phyloP scores from a whole-genome alignment of 2,113 vertebrate genomes.

The Vulpes vulpes region DNA sequence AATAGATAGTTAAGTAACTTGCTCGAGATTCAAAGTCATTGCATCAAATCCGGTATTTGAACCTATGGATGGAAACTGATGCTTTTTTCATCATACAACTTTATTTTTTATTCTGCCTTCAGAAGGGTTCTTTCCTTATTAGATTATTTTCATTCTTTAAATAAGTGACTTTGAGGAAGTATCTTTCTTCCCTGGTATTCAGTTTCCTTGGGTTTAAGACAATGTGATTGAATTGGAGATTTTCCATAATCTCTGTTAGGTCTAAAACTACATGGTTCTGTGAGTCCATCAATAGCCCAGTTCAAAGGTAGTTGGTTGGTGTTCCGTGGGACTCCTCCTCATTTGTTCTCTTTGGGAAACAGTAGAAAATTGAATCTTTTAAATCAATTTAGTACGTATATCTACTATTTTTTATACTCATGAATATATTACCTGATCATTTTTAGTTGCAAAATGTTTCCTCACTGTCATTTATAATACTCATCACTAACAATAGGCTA shows the following conservation, averaged over 20 bases:
- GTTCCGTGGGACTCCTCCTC: neutral
- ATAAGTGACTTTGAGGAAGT: neutral
- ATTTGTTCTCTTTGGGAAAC: neutral
- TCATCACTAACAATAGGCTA: neutral
- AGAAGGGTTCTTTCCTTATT: neutral
- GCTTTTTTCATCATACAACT: neutral
- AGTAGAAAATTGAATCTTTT: neutral
- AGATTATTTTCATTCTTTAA: slow-evolving; percentile 11
- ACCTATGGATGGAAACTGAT: neutral
- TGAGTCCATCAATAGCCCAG: neutral
- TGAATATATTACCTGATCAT: slow-evolving; percentile 4
- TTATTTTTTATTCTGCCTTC: slow-evolving; percentile 30
- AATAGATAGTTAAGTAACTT: neutral
- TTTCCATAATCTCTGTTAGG: neutral
- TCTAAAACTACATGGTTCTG: neutral
- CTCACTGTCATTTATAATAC: neutral
- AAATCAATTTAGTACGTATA: neutral
- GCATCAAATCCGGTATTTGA: neutral
- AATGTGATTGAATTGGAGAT: neutral
- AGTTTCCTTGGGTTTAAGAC: neutral
- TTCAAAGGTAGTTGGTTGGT: neutral
- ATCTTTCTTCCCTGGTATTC: neutral
- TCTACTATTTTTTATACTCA: neutral
- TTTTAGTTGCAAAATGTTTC: neutral
- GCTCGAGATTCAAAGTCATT: neutral